Base-by-base conservation (phyloP, 2,113 vertebrate genomes). In the Microcebus tavaratra region DNA sequence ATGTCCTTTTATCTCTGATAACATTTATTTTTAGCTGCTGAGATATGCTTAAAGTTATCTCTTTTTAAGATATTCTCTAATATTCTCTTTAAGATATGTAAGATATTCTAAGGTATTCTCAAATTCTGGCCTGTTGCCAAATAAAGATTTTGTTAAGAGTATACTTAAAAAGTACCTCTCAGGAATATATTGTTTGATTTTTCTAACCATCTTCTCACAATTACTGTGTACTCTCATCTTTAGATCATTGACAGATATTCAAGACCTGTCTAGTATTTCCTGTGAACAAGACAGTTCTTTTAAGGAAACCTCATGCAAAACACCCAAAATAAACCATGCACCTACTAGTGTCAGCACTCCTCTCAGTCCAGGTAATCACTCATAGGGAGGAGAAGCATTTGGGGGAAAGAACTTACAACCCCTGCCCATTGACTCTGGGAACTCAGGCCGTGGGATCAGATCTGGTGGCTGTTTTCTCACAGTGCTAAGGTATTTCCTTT, bases 221-320 rank as follows among this genome's bases (percentile, higher is more conserved):
- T 95, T 92, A 70, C 53, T 97, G 5, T 95, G 27, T 94, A 8
- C 63, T 97, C 85, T 96, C 17, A 81, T 80, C 15, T 93, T 95
- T 96, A 99, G 99, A 70, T 99, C 98, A 1, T 75, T 97, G 94
- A 88, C 94, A 88, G 99, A 99, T 83, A 98, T 99, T 97, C 98
- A 98, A 95, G 98, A 99, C 81, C 96, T 99, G 90, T 99, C 99
- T 0, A 98, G 98, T 91, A 99, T 99, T 91, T 92, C 97, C 45
- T 97, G 1, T 6, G 98, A 98, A 95, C 96, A 89, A 48, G 98
- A 98, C 6, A 42, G 91, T 83, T 96, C 36, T 88, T 92, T 8
- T 31, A 97, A 97, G 65, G 95, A 55, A 53, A 1, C 17, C 3
- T 87, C 86, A 5, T 97, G 95, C 55, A 87, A 25, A 94, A 98